These are phyloP conservation scores for Paedocypris micromegethes DNA, from an alignment of 2,797 vertebrate genomes.

Conservation along the genomic window DNA sequence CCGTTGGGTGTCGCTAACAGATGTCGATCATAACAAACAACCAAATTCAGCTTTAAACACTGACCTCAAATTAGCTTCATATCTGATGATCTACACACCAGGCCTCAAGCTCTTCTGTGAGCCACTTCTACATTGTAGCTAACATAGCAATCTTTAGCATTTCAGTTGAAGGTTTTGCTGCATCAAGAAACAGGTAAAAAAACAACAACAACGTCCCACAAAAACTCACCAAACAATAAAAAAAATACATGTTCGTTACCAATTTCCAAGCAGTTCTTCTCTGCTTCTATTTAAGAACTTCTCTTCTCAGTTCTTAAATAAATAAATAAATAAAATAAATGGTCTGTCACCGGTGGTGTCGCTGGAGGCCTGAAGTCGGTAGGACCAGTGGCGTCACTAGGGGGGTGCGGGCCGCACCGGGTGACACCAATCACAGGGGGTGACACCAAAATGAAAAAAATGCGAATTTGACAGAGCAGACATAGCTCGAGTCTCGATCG, in stretches of 20 bases:
- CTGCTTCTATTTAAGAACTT: conserved; percentile 37
- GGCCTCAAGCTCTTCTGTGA: not conserved
- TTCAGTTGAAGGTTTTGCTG: not conserved
- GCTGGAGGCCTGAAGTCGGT: no score
- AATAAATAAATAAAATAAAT: no score
- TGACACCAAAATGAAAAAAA: no score
- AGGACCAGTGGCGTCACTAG: no score
- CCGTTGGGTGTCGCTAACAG: conserved; percentile 55
- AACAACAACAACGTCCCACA: not conserved
- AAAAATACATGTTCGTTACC: conserved; percentile 53
- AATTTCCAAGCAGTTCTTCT: conserved; percentile 43
- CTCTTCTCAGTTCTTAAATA: no score
- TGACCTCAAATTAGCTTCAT: conserved; percentile 39
- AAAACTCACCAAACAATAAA: not conserved
- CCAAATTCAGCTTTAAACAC: conserved; percentile 52
- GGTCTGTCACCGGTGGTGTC: no score
- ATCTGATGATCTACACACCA: conserved; percentile 3
- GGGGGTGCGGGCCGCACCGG: no score
- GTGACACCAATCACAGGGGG: no score
- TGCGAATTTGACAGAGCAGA: no score
- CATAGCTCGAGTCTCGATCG: no score
- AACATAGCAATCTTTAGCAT: no score
- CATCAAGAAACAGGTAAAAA: conserved; percentile 4
- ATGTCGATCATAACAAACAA: conserved; percentile 43
- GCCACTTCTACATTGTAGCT: not conserved